These are phyloP conservation scores for Cyrtorhinus lividipennis DNA, from an alignment of 1,140 invertebrate species.

Conservation along the genomic window DNA sequence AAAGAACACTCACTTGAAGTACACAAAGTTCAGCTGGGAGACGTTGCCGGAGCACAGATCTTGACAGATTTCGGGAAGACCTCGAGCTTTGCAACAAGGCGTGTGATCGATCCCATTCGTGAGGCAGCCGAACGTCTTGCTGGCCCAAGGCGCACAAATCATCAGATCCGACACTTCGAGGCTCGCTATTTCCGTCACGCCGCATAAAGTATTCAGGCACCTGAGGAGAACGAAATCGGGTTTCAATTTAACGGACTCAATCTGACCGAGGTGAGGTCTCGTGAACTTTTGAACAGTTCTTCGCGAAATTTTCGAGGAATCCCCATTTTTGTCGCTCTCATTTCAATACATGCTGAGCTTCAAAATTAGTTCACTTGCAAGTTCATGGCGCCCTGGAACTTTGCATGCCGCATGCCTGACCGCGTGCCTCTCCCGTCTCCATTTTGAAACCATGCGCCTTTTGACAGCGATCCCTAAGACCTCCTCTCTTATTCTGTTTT, in stretches of 20 bases:
- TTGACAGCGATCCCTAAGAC: too few relatives aligned
- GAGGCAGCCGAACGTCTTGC: conserved; percentile 59
- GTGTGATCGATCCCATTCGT: conserved; percentile 67
- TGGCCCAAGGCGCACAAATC: conserved; percentile 72
- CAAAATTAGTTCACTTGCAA: too few relatives aligned
- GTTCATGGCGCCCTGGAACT: too few relatives aligned
- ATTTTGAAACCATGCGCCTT: too few relatives aligned
- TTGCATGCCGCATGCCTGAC: too few relatives aligned
- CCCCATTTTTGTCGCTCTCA: too few relatives aligned
- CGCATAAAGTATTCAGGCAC: conserved; percentile 63
- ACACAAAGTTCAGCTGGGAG: conserved; percentile 58
- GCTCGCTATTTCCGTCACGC: conserved; percentile 46
- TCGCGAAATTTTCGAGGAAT: too few relatives aligned
- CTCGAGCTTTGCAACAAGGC: conserved; percentile 55
- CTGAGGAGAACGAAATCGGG: conserved; percentile 25
- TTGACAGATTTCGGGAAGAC: conserved; percentile 55
- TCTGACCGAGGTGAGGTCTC: not conserved
- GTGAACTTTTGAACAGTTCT: not conserved
- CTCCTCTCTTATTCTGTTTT: too few relatives aligned
- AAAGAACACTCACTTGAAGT: conserved; percentile 68
- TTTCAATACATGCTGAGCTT: too few relatives aligned
- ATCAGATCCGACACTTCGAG: conserved; percentile 56
- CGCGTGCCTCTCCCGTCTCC: too few relatives aligned
- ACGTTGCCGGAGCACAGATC: conserved; percentile 62
- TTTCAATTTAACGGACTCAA: not conserved